Percentiles rank a stretch among this genome's conserved stretches.
Evolutionary conservation across 2,888 invertebrate genomes (phyloP).

Genomic region (Morpho deidamia): DNA sequence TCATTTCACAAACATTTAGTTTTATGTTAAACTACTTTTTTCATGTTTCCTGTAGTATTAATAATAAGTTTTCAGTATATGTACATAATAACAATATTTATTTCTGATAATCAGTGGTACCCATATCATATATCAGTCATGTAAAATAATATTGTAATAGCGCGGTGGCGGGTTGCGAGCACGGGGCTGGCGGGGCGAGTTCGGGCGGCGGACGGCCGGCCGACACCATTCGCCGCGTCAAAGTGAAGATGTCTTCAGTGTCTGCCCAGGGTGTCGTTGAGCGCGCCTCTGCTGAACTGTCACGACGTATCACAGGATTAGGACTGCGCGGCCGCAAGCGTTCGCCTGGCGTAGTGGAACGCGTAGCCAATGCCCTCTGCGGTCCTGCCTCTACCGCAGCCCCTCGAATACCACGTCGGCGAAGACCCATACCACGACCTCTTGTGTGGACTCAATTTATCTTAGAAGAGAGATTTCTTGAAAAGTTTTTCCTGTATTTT

Average conservation of each 20-base stretch:
- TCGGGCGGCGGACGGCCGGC: conserved; percentile 51
- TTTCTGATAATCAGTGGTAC: too few species aligned
- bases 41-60: too few species aligned
- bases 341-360: conserved; percentile 86
- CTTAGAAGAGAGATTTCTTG: conserved; percentile 90
- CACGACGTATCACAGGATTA: conserved; percentile 92
- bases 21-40: too few species aligned
- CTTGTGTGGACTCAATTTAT: conserved; percentile 86
- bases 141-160: conserved; percentile 9
- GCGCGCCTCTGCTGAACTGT: conserved; percentile 92
- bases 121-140: too few species aligned
- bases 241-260: conserved; percentile 86
- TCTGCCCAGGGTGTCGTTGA: conserved; percentile 94
- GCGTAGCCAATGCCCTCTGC: conserved; percentile 91
- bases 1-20: too few species aligned
- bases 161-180: conserved; percentile 74
- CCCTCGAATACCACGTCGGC: conserved; percentile 55
- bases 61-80: too few species aligned
- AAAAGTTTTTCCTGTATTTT: conserved; percentile 90
- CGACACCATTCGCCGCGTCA: conserved; percentile 70
- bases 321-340: conserved; percentile 82
- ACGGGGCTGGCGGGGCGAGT: conserved; percentile 51
- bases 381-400: conserved; percentile 78
- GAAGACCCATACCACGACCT: conserved; percentile 76
- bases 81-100: too few species aligned